Base-by-base conservation (phyloP, 2,888 invertebrate genomes). In the Lochmaea capreae region DNA sequence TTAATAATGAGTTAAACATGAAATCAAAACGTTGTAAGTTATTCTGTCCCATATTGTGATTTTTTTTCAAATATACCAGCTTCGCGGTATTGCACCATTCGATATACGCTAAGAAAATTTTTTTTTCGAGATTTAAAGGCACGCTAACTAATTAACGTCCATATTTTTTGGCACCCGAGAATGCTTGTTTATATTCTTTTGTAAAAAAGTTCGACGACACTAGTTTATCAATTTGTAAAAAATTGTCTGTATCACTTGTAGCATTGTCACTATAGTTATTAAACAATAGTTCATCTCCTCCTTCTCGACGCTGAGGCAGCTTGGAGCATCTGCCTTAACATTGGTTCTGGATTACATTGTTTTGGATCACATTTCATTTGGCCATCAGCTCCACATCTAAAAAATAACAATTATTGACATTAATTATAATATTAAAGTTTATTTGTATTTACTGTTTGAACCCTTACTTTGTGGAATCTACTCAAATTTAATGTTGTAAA, bases 331-430 rank as follows among this genome's bases (percentile, higher is more conserved):
- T 96, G 95, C 85, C 94, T 91, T 84, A 96, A 89, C 93, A 95
- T 94, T 72, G 96, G 96, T 86, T 96, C 95, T 61, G 97, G 96
- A 81, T 94, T 94, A 88, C 97, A 97, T 78, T 92, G 92, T 87
- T 94, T 94, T 74, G 97, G 97, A 88, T 97, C 95, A 88, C 97
- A 97, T 88, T 96, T 93, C 97, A 97, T 97, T 88, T 96, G 94
- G 83, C 97, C 97, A 87, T 95, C 94, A 78, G 94, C 93, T 84
- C 96, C 96, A 89, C 97, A 97, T 88, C 96, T 96, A 88, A 46
- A 90, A 89, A 81, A 71, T 42, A 77, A 71, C 5, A 5, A n/a
- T 26, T 39, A n/a, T 1, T 39, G 3, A 33, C 22, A 26, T 26
- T 3, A 3, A 26, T 26, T 26, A 5, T n/a, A n/a, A n/a, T 26